These are phyloP conservation scores for Astropecten irregularis DNA, from an alignment of 53 echinoderm and acorn worm species.

Conservation along the genomic window DNA sequence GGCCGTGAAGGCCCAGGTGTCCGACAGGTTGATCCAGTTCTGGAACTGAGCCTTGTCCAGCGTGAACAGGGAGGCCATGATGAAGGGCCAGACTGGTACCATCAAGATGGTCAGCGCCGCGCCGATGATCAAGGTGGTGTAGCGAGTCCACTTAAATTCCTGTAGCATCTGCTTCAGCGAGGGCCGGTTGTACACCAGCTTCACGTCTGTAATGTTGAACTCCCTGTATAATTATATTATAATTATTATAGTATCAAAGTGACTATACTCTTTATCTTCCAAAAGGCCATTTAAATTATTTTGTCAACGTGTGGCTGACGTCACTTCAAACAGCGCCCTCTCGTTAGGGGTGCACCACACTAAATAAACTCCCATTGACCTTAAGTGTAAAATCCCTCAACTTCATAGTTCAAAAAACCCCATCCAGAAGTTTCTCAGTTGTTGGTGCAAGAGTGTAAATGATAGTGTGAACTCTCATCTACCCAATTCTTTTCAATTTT, in stretches of 20 bases:
- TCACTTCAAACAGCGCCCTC: not conserved
- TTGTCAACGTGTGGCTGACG: too few species aligned
- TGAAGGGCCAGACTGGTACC: constrained; percentile 75
- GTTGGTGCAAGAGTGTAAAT: too few species aligned
- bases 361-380: too few species aligned
- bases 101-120: constrained; percentile 55
- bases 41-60: constrained; percentile 62
- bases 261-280: too few species aligned
- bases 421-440: too few species aligned
- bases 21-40: constrained; percentile 77
- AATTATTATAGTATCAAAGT: too few species aligned
- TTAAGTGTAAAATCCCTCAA: too few species aligned
- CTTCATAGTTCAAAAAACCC: too few species aligned
- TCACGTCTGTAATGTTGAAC: constrained; percentile 83
- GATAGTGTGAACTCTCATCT: too few species aligned
- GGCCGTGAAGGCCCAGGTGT: constrained; percentile 81
- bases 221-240: constrained; percentile 77
- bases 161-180: constrained; percentile 77
- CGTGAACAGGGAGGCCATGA: constrained; percentile 67
- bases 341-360: too few species aligned
- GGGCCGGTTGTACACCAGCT: constrained; percentile 87
- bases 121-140: constrained; percentile 62
- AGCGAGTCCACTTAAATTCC: constrained; percentile 70
- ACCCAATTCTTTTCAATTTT: too few species aligned
- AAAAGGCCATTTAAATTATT: too few species aligned